A percentile compares a stretch with the other conserved stretches of the same genome.
Evolutionary conservation across 2,888 invertebrate species (phyloP).

Genomic region (Rhopalosiphum nymphaeae): DNA sequence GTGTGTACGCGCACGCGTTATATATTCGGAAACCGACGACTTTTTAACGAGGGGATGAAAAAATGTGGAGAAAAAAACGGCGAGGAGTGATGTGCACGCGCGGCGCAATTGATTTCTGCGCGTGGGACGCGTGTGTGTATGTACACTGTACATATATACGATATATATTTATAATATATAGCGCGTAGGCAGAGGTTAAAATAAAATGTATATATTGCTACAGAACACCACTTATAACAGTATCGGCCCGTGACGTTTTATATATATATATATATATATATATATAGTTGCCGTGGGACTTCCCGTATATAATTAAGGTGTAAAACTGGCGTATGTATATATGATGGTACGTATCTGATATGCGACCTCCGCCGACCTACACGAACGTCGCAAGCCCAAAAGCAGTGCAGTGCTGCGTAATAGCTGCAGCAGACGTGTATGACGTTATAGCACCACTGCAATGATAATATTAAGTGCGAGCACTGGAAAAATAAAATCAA

Average conservation of each 20-base stretch:
- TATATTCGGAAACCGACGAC: slow-evolving; percentile 41
- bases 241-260: background rate
- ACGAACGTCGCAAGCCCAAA: no score
- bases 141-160: background rate
- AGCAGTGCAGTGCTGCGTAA: no score
- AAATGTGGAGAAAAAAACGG: background rate
- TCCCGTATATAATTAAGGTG: no score
- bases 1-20: background rate
- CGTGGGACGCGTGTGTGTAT: background rate
- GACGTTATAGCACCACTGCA: no score
- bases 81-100: background rate
- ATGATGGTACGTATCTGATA: no score
- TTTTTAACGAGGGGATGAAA: slow-evolving; percentile 39
- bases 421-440: no score
- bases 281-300: no score
- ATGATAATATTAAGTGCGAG: no score
- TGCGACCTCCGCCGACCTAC: no score
- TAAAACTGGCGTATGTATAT: no score
- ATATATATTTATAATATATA: background rate
- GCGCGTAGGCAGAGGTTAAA: background rate
- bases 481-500: no score
- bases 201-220: background rate
- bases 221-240: background rate
- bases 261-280: no score
- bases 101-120: slow-evolving; percentile 35